Evolutionary conservation across 2,113 vertebrate genomes (phyloP).

Genomic region (Nothoprocta perdicaria): DNA sequence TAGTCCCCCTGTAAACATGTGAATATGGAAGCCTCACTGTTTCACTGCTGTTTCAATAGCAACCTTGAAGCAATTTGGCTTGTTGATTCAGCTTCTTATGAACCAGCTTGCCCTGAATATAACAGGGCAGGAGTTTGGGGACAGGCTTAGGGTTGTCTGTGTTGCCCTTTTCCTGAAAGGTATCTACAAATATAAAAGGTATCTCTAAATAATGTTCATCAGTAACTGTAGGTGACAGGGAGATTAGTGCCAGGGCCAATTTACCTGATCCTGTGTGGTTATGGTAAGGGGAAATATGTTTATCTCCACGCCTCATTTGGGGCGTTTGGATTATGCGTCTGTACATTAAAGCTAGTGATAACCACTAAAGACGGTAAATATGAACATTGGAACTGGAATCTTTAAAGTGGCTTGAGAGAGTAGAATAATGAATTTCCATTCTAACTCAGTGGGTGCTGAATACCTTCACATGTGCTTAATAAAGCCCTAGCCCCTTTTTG

Average conservation of each 20-base stretch:
- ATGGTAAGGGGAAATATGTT: not conserved
- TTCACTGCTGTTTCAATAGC: not conserved
- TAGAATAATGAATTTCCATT: not conserved
- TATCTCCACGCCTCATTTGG: not conserved
- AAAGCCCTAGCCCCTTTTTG: not conserved
- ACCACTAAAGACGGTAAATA: not conserved
- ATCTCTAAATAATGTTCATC: not conserved
- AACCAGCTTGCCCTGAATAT: not conserved
- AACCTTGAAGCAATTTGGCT: not conserved
- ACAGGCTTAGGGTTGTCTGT: not conserved
- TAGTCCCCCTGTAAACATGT: accelerated
- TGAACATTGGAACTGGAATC: not conserved
- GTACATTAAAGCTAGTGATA: not conserved
- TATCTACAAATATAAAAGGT: not conserved
- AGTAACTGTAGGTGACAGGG: too few relatives aligned
- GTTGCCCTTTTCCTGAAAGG: not conserved
- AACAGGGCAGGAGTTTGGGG: not conserved
- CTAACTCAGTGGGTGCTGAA: not conserved
- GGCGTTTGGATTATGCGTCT: accelerated
- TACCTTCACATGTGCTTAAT: not conserved
- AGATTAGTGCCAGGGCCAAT: not conserved
- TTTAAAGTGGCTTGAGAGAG: not conserved
- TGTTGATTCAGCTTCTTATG: not conserved
- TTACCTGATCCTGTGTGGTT: not conserved
- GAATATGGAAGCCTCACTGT: not conserved